These are phyloP conservation scores for Corythornis cristatus DNA, from an alignment of 2,113 vertebrate species.

Conservation along the genomic window DNA sequence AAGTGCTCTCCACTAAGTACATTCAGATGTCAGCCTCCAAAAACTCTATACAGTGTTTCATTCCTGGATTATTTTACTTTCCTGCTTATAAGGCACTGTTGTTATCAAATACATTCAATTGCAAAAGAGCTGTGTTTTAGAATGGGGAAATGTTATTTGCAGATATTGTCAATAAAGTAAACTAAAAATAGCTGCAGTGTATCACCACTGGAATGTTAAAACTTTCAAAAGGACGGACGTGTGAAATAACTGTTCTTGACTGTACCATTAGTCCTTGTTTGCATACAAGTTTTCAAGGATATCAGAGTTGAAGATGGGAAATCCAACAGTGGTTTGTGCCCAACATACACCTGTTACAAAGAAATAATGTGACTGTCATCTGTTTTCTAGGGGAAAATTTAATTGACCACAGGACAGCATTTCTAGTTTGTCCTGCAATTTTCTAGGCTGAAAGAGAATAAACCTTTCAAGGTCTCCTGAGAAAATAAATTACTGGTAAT, in stretches of 20 bases:
- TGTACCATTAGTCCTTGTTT: neutral
- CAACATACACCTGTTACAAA: neutral
- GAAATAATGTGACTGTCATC: neutral
- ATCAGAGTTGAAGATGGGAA: neutral
- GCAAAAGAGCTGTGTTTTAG: neutral
- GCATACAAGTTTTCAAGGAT: neutral
- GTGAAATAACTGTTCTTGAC: neutral
- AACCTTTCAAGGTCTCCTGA: neutral
- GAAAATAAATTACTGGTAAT: neutral
- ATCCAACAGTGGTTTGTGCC: neutral
- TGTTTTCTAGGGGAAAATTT: neutral
- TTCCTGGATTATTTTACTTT: slow-evolving; percentile 49
- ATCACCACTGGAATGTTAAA: neutral
- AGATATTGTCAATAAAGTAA: slow-evolving; percentile 22
- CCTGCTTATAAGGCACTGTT: slow-evolving; percentile 24
- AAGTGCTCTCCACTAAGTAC: slow-evolving; percentile 76
- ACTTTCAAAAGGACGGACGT: slow-evolving; percentile 14
- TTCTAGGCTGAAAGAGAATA: neutral
- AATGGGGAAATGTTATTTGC: neutral
- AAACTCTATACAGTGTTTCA: slow-evolving; percentile 10
- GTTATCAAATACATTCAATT: slow-evolving; percentile 52
- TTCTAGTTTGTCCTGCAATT: neutral
- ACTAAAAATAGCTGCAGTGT: neutral
- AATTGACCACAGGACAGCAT: neutral
- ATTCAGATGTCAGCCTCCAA: slow-evolving; percentile 79